phyloP scores from a whole-genome alignment of 2,797 vertebrate genomes.

The Gambusia yucatana region DNA sequence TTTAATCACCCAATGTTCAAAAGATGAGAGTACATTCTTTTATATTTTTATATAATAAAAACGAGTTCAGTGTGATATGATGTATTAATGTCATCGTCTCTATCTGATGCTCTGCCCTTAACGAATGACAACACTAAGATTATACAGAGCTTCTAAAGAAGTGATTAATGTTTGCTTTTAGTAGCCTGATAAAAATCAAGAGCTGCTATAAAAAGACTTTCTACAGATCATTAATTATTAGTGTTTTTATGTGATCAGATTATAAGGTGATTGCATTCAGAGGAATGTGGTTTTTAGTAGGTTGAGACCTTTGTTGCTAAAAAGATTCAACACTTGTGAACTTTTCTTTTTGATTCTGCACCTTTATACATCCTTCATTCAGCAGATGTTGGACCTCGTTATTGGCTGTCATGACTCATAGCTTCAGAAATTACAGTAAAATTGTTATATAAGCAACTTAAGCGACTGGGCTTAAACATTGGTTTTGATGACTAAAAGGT shows the following conservation, averaged over 20 bases:
- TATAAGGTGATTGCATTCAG: neutral
- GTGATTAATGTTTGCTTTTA: slow-evolving; percentile 52
- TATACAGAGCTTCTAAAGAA: slow-evolving; percentile 4
- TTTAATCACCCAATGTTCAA: neutral
- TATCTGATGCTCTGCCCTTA: slow-evolving; percentile 12
- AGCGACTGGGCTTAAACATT: neutral
- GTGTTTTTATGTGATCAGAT: slow-evolving; percentile 20
- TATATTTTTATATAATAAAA: neutral
- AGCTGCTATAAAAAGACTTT: slow-evolving; percentile 26
- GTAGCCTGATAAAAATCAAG: slow-evolving; percentile 21
- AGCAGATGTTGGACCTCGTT: neutral
- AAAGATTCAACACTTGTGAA: neutral
- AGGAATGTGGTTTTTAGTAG: neutral
- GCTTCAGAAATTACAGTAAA: neutral
- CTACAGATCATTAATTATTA: slow-evolving; percentile 36
- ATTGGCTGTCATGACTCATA: neutral
- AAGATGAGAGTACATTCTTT: neutral
- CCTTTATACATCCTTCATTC: neutral
- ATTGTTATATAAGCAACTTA: neutral
- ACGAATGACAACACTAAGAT: slow-evolving; percentile 33
- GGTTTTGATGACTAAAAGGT: neutral
- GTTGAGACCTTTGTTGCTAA: neutral
- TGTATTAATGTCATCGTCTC: slow-evolving; percentile 32
- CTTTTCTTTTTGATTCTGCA: neutral
- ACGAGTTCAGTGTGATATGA: slow-evolving; percentile 12